Evolutionary conservation across 2,113 vertebrate species (phyloP).

Genomic region (Apteryx owenii): DNA sequence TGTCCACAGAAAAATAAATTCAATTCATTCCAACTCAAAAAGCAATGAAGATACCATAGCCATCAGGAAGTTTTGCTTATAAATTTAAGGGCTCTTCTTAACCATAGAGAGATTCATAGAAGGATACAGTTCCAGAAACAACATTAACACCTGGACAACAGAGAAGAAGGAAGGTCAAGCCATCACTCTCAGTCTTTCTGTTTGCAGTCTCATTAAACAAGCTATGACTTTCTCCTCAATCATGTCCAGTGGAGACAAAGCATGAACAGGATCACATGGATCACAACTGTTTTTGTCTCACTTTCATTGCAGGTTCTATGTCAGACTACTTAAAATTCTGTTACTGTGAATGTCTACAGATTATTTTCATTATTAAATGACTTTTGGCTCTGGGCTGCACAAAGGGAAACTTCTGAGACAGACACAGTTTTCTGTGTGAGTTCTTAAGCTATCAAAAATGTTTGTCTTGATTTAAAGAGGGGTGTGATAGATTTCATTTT

Average conservation of each 20-base stretch:
- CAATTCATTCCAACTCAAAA: neutral
- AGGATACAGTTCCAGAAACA: neutral
- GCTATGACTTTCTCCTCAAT: neutral
- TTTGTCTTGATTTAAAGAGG: neutral
- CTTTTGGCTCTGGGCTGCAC: neutral
- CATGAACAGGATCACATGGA: neutral
- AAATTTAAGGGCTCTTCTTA: neutral
- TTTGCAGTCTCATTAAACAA: neutral
- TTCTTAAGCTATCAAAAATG: neutral
- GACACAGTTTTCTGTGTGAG: neutral
- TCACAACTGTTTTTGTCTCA: neutral
- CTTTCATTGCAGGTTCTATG: neutral
- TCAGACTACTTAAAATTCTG: neutral
- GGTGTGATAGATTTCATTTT: neutral
- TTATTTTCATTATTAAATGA: neutral
- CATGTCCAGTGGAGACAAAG: neutral
- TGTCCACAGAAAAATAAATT: constrained; percentile 57
- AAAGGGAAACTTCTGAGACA: neutral
- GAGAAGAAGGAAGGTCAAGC: neutral
- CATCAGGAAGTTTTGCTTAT: neutral
- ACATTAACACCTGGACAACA: neutral
- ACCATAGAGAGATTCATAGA: neutral
- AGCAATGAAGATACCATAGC: neutral
- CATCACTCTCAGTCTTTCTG: neutral
- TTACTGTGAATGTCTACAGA: neutral